phyloP scores from a whole-genome alignment of 2,113 vertebrate species.

The pig (Sus scrofa) region DNA sequence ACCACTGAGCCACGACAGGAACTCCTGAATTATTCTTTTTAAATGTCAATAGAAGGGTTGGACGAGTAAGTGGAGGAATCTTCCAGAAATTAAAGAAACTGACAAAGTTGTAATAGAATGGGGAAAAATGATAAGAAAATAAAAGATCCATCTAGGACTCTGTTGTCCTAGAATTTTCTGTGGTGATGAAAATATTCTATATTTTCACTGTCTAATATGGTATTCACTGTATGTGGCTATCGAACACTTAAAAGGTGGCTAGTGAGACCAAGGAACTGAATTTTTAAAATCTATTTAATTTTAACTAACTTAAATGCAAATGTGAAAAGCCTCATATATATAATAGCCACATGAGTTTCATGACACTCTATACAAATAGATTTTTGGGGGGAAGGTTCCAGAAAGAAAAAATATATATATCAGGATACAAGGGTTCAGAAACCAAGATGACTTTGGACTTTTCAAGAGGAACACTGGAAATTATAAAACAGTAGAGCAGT shows the following conservation, averaged over 20 bases:
- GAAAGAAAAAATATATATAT: not conserved
- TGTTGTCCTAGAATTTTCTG: not conserved
- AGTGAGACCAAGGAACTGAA: not conserved
- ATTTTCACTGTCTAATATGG: not conserved
- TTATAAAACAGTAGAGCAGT: not conserved
- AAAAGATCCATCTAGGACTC: not conserved
- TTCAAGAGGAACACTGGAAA: not conserved
- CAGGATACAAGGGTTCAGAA: not conserved
- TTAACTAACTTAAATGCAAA: slow-evolving; percentile 19
- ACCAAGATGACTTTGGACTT: not conserved
- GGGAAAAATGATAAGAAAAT: not conserved
- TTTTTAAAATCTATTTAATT: not conserved
- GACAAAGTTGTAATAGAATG: not conserved
- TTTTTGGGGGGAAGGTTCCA: not conserved
- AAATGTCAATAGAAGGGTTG: not conserved
- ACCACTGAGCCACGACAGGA: too few species aligned
- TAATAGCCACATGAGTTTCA: not conserved
- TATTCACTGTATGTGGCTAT: not conserved
- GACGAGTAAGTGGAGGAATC: not conserved
- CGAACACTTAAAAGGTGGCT: not conserved
- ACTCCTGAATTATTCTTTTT: too few species aligned
- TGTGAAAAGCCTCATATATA: not conserved
- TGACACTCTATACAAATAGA: too few species aligned
- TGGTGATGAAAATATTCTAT: not conserved
- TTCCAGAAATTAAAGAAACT: not conserved